These are phyloP conservation scores for Enhydra lutris DNA, from an alignment of 2,113 vertebrate genomes.

Conservation along the genomic window DNA sequence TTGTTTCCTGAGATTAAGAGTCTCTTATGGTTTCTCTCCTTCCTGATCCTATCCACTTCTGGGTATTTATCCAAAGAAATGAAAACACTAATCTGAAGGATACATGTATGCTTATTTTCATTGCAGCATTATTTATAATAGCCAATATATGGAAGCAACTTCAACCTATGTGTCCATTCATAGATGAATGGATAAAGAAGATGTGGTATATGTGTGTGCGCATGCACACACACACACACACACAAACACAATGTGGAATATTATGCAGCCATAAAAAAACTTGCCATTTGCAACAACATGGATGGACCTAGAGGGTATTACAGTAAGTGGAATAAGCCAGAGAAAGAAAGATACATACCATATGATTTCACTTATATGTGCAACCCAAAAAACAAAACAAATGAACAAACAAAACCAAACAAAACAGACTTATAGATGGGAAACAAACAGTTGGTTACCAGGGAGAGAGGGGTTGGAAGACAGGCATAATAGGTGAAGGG, in stretches of 20 bases:
- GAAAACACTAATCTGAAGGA: background rate
- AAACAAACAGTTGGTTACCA: background rate
- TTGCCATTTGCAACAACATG: background rate
- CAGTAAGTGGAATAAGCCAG: background rate
- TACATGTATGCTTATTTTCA: background rate
- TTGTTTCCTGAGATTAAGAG: too few relatives aligned
- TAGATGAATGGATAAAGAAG: too few relatives aligned
- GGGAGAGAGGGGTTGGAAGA: background rate
- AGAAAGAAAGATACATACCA: background rate
- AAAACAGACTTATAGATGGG: background rate
- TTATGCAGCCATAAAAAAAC: background rate
- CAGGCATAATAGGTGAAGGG: background rate
- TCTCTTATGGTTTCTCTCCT: too few relatives aligned
- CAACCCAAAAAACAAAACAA: background rate
- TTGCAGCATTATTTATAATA: background rate
- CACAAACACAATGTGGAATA: background rate
- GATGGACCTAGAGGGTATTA: background rate
- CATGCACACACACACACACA: background rate
- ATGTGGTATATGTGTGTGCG: fast-evolving
- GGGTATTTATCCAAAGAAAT: background rate
- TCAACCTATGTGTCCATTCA: background rate
- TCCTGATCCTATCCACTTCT: too few relatives aligned
- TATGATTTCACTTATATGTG: background rate
- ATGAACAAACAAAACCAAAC: background rate
- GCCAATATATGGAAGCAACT: background rate